Conservation (phyloP, 2,797 vertebrate species). For the Gallinago solitaria region DNA sequence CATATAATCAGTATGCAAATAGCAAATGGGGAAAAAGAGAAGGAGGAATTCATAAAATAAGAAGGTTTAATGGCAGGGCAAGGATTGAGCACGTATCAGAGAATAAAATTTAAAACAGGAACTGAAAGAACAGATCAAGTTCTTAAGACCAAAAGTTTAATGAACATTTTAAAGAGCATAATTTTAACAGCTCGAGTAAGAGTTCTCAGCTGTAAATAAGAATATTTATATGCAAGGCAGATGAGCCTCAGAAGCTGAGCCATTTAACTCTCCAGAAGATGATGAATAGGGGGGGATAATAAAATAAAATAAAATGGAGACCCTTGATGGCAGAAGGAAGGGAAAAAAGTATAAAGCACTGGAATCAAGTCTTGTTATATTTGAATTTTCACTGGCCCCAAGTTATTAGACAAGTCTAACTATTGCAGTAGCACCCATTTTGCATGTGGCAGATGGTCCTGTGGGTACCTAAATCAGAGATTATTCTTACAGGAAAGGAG, state of each 20-base stretch:
- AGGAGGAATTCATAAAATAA: slow-evolving; percentile 9
- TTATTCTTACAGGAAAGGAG: neutral
- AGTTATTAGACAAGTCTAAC: neutral
- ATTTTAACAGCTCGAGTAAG: slow-evolving; percentile 10
- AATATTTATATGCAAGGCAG: neutral
- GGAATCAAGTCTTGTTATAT: neutral
- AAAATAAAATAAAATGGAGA: neutral
- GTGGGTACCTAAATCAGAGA: neutral
- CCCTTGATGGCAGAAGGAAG: neutral
- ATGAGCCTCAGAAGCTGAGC: neutral
- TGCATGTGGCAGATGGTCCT: neutral
- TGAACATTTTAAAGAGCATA: neutral
- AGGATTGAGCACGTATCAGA: neutral
- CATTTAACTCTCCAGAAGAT: neutral
- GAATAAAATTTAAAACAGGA: neutral
- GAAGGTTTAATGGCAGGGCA: neutral
- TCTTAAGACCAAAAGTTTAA: neutral
- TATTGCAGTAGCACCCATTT: neutral
- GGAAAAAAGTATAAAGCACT: neutral
- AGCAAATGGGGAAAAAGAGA: slow-evolving; percentile 19
- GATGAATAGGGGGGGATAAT: neutral
- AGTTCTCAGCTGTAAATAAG: slow-evolving; percentile 5
- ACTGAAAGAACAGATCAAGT: neutral
- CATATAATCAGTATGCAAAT: slow-evolving; percentile 1
- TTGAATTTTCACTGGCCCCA: neutral